A percentile compares a stretch with the other conserved stretches of the same genome.
Evolutionary conservation across 2,113 vertebrate genomes (phyloP).

Genomic region (Rana temporaria): DNA sequence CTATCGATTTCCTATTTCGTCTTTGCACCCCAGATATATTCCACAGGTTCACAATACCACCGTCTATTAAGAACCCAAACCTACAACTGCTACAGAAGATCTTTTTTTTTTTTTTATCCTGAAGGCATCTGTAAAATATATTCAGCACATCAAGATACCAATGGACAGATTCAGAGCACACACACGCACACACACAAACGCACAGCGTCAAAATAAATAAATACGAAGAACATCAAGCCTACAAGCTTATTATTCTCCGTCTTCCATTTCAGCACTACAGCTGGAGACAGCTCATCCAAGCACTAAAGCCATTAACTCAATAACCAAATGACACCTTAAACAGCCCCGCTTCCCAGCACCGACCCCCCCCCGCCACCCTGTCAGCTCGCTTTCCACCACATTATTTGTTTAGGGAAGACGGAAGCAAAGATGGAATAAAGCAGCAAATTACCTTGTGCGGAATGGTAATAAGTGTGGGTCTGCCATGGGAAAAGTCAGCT

Average conservation of each 20-base stretch:
- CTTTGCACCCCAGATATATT: no score
- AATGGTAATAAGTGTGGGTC: constrained; percentile 15
- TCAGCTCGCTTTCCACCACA: background rate
- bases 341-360: background rate
- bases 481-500: constrained; percentile 43
- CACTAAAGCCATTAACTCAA: constrained; percentile 36
- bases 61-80: no score
- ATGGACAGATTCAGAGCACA: background rate
- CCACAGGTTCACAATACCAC: no score
- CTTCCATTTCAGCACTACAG: constrained; percentile 30
- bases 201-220: no score
- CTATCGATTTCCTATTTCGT: no score
- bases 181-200: no score
- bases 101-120: no score
- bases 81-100: no score
- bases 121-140: background rate
- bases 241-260: background rate
- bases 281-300: constrained; percentile 21
- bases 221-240: no score
- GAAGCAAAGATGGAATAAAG: background rate
- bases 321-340: constrained; percentile 39
- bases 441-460: constrained; percentile 42
- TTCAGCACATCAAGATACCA: background rate
- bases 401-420: background rate
- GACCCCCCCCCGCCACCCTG: background rate